These are phyloP conservation scores for Mixornis gularis DNA, from an alignment of 2,113 vertebrate genomes.

Conservation along the genomic window DNA sequence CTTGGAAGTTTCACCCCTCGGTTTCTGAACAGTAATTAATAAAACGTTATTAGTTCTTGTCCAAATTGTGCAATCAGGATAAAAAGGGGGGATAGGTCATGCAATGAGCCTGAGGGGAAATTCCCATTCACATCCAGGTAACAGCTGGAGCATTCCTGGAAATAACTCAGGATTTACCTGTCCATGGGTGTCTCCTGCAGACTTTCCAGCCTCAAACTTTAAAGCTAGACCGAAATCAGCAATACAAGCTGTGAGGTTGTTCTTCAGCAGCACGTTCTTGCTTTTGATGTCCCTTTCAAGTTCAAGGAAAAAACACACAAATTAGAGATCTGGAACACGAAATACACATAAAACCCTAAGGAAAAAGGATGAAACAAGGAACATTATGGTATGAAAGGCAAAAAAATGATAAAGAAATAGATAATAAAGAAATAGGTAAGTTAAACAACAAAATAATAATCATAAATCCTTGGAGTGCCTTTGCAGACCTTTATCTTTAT, in stretches of 20 bases:
- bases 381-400: background rate
- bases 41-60: accelerated
- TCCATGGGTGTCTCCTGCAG: constrained; percentile 93
- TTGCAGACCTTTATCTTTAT: background rate
- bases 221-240: constrained; percentile 95
- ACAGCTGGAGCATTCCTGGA: too few species aligned
- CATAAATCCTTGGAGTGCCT: background rate
- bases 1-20: accelerated
- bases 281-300: constrained; percentile 93
- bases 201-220: constrained; percentile 96
- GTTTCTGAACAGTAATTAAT: background rate
- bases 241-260: constrained; percentile 89
- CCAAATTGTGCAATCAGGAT: too few species aligned
- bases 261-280: constrained; percentile 96
- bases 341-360: background rate
- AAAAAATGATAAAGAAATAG: background rate
- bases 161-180: constrained; percentile 75
- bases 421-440: accelerated
- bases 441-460: background rate
- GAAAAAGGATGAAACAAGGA: background rate
- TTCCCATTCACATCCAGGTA: background rate
- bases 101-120: background rate
- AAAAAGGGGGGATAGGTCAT: background rate
- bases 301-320: background rate
- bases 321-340: background rate